phyloP scores from a whole-genome alignment of 2,888 invertebrate genomes.

The Lypha dubia region DNA sequence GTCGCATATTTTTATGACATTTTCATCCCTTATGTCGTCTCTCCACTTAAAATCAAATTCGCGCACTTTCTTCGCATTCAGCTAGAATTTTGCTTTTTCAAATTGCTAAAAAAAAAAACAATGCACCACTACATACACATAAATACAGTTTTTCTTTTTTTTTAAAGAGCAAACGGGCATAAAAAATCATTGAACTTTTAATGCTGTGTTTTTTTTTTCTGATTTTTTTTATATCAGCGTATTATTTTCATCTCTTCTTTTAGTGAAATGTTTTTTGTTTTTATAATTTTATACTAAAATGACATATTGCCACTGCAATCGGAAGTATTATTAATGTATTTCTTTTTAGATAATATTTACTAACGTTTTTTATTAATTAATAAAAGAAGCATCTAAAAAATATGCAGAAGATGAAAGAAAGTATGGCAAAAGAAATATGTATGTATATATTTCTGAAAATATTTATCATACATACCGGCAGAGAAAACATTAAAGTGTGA shows the following conservation, averaged over 20 bases:
- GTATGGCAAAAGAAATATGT: background rate
- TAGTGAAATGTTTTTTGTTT: slow-evolving; percentile 7
- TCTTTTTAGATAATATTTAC: background rate
- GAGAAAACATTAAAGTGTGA: no score
- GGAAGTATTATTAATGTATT: slow-evolving; percentile 23
- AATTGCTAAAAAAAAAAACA: slow-evolving; percentile 76
- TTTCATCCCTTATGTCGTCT: slow-evolving; percentile 73
- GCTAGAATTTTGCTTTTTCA: slow-evolving; percentile 44
- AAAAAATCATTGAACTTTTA: slow-evolving; percentile 69
- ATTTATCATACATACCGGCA: no score
- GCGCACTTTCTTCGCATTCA: slow-evolving; percentile 20
- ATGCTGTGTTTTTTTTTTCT: slow-evolving; percentile 65
- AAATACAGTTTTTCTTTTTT: slow-evolving; percentile 21
- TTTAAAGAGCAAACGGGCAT: slow-evolving; percentile 27
- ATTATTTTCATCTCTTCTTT: slow-evolving; percentile 14
- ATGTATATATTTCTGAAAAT: no score
- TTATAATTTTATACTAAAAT: slow-evolving; percentile 39
- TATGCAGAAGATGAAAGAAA: background rate
- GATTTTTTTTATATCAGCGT: slow-evolving; percentile 32
- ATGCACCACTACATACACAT: slow-evolving; percentile 36
- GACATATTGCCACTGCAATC: slow-evolving; percentile 63
- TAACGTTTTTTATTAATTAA: background rate
- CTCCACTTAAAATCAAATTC: background rate
- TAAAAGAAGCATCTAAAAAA: background rate
- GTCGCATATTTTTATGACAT: slow-evolving; percentile 84